Conservation (phyloP, 30 jellyfish, hydroid and myxozoan genomes). For the Rhopilema esculentum region DNA sequence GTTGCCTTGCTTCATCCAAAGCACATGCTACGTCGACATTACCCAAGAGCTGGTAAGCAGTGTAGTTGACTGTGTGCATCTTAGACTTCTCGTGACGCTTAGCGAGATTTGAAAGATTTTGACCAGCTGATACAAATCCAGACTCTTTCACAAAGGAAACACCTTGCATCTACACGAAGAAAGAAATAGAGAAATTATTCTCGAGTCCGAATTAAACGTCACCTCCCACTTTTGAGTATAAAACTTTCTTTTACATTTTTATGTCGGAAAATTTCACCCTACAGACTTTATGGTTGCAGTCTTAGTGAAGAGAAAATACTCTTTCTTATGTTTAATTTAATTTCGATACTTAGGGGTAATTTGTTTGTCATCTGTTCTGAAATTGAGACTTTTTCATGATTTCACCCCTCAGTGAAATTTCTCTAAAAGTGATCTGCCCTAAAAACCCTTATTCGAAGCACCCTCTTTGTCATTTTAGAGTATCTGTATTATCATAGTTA, state of each 20-base stretch:
- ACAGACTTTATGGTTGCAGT: constrained; percentile 1
- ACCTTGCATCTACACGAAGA: constrained; percentile 19
- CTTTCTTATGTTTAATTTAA: background rate
- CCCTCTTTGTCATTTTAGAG: background rate
- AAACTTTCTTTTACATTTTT: background rate
- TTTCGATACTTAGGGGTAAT: background rate
- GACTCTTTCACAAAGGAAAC: constrained; percentile 14
- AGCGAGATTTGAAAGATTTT: constrained; percentile 23
- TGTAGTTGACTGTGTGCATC: constrained; percentile 8
- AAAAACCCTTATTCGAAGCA: background rate
- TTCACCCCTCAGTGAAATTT: background rate
- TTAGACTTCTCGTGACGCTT: constrained; percentile 10
- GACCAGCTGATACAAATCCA: constrained; percentile 7
- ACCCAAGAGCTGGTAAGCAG: constrained; percentile 37
- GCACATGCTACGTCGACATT: constrained; percentile 56
- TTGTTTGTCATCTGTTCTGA: background rate
- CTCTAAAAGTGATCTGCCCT: background rate
- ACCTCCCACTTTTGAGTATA: background rate
- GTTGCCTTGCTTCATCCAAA: constrained; percentile 44
- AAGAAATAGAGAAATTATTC: constrained; percentile 2
- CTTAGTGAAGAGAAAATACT: background rate
- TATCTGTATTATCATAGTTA: background rate
- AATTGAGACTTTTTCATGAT: background rate
- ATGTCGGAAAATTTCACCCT: background rate
- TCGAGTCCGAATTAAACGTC: background rate